Conservation (phyloP, 2,888 invertebrate genomes). For the Athetis lepigone region DNA sequence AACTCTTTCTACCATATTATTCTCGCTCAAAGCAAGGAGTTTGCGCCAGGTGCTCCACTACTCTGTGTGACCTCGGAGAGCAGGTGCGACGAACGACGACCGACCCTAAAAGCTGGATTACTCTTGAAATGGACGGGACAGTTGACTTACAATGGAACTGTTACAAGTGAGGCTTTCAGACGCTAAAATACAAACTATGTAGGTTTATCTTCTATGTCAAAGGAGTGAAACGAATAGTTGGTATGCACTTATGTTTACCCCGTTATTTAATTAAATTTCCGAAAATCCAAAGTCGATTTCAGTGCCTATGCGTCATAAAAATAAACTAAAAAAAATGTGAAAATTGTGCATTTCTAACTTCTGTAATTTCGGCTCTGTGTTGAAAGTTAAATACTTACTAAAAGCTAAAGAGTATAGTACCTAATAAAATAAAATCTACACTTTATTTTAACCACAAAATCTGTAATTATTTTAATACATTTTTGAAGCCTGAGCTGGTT, state of each 20-base stretch:
- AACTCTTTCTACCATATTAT: slow-evolving; percentile 27
- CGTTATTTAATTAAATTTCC: too few relatives aligned
- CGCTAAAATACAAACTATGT: background rate
- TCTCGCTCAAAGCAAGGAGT: slow-evolving; percentile 22
- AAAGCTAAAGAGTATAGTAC: too few relatives aligned
- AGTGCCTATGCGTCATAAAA: too few relatives aligned
- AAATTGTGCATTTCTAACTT: too few relatives aligned
- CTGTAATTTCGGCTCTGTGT: too few relatives aligned
- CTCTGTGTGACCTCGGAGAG: slow-evolving; percentile 47
- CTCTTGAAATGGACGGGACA: slow-evolving; percentile 46
- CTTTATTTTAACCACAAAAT: slow-evolving; percentile 5
- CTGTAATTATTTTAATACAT: slow-evolving; percentile 11
- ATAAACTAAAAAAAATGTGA: too few relatives aligned
- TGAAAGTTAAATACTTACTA: too few relatives aligned
- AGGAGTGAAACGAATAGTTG: too few relatives aligned
- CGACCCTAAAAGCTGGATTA: slow-evolving; percentile 44
- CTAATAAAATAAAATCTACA: too few relatives aligned
- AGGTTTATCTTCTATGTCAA: too few relatives aligned
- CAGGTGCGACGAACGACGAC: slow-evolving; percentile 55
- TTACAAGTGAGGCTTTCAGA: background rate
- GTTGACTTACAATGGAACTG: slow-evolving; percentile 41
- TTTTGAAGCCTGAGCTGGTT: slow-evolving; percentile 17
- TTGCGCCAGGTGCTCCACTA: slow-evolving; percentile 45
- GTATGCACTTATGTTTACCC: too few relatives aligned
- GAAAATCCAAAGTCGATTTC: too few relatives aligned